Base-by-base conservation (phyloP, 2,113 vertebrate species). In the Plecturocebus donacophilus region DNA sequence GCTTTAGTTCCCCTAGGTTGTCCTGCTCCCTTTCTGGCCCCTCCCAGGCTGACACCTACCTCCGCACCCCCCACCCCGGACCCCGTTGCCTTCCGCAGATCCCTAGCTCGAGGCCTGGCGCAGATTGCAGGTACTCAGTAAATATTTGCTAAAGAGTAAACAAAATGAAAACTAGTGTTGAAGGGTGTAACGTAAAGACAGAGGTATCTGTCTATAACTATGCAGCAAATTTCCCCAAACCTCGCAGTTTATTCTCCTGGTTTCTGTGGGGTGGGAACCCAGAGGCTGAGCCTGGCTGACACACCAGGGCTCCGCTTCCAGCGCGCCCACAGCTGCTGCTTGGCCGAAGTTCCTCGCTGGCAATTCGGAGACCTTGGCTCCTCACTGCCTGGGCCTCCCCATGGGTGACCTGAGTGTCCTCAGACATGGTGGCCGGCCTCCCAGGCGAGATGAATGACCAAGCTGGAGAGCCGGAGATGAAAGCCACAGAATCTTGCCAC, bases 391-490 rank as follows among this genome's bases (percentile, higher is more conserved):
- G 16, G 16, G 52, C 27, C 86, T 49, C 17, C 25, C 49, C 2
- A 0, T 16, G 27, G 42, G 19, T 23, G n/a, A 5, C 58, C 77
- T 79, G 35, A 20, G 2, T 21, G 30, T 52, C 82, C 49, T 32
- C 35, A 76, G 76, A 32, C 8, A 42, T 6, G 21, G 40, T 2
- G 0, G 47, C 30, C 21, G 35, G 19, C 40, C 54, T 13, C 20
- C 16, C n/a, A 4, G 11, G 4, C 25, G 6, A 66, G 42, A 7
- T 4, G 1, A 56, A 20, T 3, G 52, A 71, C 82, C 0, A 20
- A 71, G 13, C 30, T 16, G 7, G n/a, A 85, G 56, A 73, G 49
- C 80, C 80, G 16, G 49, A 82, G 70, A 56, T 30, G 10, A 12
- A n/a, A 84, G 45, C 84, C 45, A 76, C 20, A 38, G 25, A 47